Conservation (phyloP, 1,140 invertebrate species). For the Drosophila ironensis region DNA sequence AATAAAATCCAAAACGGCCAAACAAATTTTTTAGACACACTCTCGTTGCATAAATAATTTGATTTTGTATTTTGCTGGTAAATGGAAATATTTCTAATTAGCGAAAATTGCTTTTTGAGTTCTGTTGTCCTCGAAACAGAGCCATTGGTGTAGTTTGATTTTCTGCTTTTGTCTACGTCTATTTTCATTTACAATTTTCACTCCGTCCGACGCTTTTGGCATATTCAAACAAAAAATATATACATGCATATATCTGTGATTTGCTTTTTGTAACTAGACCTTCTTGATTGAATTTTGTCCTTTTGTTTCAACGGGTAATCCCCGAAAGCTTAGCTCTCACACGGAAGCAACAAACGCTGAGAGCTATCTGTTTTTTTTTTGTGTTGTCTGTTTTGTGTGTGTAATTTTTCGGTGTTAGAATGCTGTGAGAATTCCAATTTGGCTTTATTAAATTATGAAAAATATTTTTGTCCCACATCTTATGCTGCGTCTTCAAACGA, state of each 20-base stretch:
- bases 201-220: constrained; percentile 1
- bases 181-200: constrained; percentile 17
- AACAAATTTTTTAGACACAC: constrained; percentile 47
- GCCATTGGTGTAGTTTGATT: constrained; percentile 48
- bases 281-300: constrained; percentile 42
- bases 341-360: constrained; percentile 32
- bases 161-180: constrained; percentile 33
- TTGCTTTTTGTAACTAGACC: constrained; percentile 44
- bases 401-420: constrained; percentile 24
- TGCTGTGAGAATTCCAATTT: constrained; percentile 20
- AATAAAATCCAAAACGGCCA: too few species aligned
- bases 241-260: constrained; percentile 15
- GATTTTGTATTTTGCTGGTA: constrained; percentile 62
- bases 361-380: constrained; percentile 6
- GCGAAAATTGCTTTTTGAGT: constrained; percentile 65
- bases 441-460: constrained; percentile 28
- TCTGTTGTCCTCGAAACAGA: constrained; percentile 34
- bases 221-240: constrained; percentile 5
- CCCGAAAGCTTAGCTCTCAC: constrained; percentile 30
- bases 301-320: constrained; percentile 36
- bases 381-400: constrained; percentile 2
- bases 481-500: constrained; percentile 34
- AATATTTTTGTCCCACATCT: constrained; percentile 30
- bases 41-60: constrained; percentile 55
- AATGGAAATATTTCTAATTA: constrained; percentile 74